phyloP scores from a whole-genome alignment of 2,113 vertebrate genomes.

The Phalacrocorax aristotelis region DNA sequence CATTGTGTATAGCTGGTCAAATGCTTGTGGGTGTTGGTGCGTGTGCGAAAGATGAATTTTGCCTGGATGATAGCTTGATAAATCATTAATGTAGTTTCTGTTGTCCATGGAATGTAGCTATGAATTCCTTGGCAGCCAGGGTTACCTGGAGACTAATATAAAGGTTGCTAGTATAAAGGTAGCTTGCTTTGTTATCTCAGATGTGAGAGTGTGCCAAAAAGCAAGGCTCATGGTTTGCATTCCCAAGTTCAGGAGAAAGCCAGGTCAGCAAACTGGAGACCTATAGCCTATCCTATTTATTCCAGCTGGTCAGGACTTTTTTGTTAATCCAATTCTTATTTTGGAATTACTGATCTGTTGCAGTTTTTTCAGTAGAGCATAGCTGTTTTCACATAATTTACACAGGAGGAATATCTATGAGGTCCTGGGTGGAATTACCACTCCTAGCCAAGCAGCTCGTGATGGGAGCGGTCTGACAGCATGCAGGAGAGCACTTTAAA shows the following conservation, averaged over 20 bases:
- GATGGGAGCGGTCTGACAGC: background rate
- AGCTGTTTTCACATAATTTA: background rate
- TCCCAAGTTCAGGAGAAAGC: background rate
- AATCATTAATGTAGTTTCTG: conserved; percentile 25
- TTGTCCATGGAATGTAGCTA: background rate
- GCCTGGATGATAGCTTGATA: conserved; percentile 12
- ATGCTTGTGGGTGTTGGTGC: background rate
- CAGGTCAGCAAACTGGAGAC: conserved; percentile 1
- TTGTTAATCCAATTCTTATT: background rate
- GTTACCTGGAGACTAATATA: conserved; percentile 46
- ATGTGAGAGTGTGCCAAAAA: background rate
- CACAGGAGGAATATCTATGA: conserved; percentile 12
- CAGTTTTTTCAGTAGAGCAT: background rate
- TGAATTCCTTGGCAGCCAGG: conserved; percentile 56
- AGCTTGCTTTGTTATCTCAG: conserved; percentile 20
- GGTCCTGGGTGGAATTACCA: conserved; percentile 8
- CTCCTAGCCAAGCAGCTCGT: background rate
- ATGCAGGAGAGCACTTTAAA: background rate
- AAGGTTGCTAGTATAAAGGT: conserved; percentile 22
- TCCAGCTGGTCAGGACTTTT: background rate
- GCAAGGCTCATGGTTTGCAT: background rate
- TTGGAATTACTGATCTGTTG: background rate
- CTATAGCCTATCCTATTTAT: background rate
- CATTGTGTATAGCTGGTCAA: background rate
- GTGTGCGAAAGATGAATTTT: background rate